phyloP scores from a whole-genome alignment of 2,888 invertebrate genomes.

The Lysandra coridon region DNA sequence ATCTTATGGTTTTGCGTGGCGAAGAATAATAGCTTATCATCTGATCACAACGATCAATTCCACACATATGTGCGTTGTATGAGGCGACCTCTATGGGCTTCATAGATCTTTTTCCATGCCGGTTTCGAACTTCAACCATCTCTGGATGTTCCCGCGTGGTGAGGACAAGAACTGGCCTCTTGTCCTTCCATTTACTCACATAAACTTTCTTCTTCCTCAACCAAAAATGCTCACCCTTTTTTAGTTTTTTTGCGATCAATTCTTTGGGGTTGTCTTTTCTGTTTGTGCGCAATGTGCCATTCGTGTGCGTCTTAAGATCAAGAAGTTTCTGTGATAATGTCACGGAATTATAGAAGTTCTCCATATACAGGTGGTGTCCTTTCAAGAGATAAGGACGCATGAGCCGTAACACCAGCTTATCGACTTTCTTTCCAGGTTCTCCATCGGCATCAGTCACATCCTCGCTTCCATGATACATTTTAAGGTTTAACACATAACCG shows the following conservation, averaged over 20 bases:
- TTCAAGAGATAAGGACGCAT: constrained; percentile 46
- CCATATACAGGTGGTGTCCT: constrained; percentile 48
- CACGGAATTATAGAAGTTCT: constrained; percentile 43
- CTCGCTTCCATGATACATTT: constrained; percentile 45
- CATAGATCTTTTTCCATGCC: constrained; percentile 40
- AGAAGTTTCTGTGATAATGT: constrained; percentile 42
- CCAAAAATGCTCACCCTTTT: too few relatives aligned
- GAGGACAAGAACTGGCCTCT: too few relatives aligned
- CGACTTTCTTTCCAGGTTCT: constrained; percentile 38
- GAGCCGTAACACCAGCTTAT: constrained; percentile 43
- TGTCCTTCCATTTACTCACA: too few relatives aligned
- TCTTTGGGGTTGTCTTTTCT: too few relatives aligned
- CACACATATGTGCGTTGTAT: constrained; percentile 40
- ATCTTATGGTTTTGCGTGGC: constrained; percentile 48
- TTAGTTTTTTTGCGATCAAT: too few relatives aligned
- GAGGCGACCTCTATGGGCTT: constrained; percentile 42
- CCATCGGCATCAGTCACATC: constrained; percentile 23
- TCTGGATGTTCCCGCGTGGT: constrained; percentile 39
- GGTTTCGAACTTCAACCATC: constrained; percentile 40
- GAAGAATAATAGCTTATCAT: constrained; percentile 43
- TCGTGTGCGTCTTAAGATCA: constrained; percentile 41
- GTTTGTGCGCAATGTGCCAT: constrained; percentile 40
- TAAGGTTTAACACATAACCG: constrained; percentile 47
- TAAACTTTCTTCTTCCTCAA: too few relatives aligned
- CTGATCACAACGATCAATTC: constrained; percentile 46